Evolutionary conservation across 2,113 vertebrate species (phyloP).

Genomic region (Condylura cristata): DNA sequence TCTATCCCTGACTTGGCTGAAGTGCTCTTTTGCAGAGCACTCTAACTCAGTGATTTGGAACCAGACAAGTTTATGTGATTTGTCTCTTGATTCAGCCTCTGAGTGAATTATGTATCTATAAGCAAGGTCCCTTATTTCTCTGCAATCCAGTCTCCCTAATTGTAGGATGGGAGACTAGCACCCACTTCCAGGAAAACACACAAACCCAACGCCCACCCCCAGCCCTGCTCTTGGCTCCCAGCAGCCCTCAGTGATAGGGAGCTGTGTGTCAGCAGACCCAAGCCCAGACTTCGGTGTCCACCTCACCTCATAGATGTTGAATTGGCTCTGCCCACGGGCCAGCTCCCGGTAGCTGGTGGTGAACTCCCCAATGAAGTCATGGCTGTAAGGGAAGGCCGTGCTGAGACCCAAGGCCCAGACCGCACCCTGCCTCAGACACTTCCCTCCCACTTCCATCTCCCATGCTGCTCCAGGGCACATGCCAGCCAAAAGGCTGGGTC

Average conservation of each 20-base stretch:
- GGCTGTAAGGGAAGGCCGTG: constrained; percentile 83
- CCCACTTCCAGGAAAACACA: background rate
- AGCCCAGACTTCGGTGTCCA: fast-evolving
- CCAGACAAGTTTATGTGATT: background rate
- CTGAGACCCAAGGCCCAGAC: background rate
- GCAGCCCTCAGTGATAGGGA: background rate
- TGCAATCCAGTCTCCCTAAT: background rate
- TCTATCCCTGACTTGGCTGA: background rate
- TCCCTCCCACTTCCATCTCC: background rate
- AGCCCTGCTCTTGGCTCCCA: background rate
- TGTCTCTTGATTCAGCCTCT: background rate
- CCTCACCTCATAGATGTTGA: constrained; percentile 97
- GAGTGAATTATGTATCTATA: background rate
- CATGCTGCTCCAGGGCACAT: fast-evolving
- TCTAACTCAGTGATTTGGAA: too few species aligned
- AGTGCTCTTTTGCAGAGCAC: background rate
- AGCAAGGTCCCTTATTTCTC: background rate
- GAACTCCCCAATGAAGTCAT: constrained; percentile 98
- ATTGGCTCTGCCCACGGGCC: constrained; percentile 95
- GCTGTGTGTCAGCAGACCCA: background rate
- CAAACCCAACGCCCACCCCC: background rate
- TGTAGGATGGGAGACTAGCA: background rate
- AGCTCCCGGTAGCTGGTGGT: constrained; percentile 97
- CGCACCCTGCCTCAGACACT: background rate
- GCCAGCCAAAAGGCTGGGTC: background rate